Percentiles rank a stretch among this genome's conserved stretches.
phyloP scores from a whole-genome alignment of 1,140 invertebrate genomes.

The Chrysoperla carnea region DNA sequence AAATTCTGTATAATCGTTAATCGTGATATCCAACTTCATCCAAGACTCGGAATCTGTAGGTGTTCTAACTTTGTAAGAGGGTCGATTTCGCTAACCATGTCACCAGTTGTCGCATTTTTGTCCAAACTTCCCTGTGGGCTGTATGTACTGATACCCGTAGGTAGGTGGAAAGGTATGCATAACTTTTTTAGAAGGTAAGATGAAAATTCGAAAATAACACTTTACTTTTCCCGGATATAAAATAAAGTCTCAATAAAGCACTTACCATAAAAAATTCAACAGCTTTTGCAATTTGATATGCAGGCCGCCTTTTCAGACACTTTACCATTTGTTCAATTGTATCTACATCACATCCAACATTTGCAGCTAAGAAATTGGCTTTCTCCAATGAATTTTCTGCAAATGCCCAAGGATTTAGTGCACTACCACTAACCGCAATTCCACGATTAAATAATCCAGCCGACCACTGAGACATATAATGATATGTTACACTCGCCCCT shows the following conservation, averaged over 20 bases:
- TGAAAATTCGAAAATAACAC: too few relatives aligned
- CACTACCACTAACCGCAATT: constrained; percentile 63
- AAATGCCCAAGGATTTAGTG: constrained; percentile 46
- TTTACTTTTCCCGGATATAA: too few relatives aligned
- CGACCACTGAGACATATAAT: constrained; percentile 33
- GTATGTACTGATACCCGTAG: too few relatives aligned
- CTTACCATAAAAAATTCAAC: constrained; percentile 7
- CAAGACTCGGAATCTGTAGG: too few relatives aligned
- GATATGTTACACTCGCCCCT: constrained; percentile 31
- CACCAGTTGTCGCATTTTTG: too few relatives aligned
- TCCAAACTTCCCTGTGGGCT: too few relatives aligned
- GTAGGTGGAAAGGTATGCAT: too few relatives aligned
- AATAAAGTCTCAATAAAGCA: not conserved
- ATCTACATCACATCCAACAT: constrained; percentile 30
- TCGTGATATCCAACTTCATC: too few relatives aligned
- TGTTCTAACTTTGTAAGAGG: too few relatives aligned
- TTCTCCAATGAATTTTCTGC: constrained; percentile 30
- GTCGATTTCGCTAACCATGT: too few relatives aligned
- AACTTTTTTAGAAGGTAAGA: too few relatives aligned
- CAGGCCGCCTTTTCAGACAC: constrained; percentile 30
- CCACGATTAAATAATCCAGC: constrained; percentile 42
- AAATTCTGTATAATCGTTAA: too few relatives aligned
- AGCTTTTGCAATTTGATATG: constrained; percentile 19
- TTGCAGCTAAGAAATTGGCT: constrained; percentile 29
- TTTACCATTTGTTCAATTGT: constrained; percentile 25